phyloP scores from a whole-genome alignment of 1,140 invertebrate genomes.

The Sitodiplosis mosellana region DNA sequence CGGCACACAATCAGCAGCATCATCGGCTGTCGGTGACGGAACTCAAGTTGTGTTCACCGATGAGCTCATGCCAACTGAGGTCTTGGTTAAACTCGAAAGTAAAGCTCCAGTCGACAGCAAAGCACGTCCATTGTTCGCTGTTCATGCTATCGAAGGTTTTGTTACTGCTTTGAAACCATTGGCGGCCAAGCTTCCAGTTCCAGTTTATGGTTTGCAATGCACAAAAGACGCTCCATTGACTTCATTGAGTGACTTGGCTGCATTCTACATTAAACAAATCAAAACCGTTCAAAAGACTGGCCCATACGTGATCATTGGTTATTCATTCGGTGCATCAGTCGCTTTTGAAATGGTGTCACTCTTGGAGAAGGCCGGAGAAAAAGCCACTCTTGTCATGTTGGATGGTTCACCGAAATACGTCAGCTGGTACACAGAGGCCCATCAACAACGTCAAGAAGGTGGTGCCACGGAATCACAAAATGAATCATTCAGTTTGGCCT shows the following conservation, averaged over 20 bases:
- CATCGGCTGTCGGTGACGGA: conserved; percentile 19
- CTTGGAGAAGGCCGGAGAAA: conserved; percentile 48
- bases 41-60: conserved; percentile 31
- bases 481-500: conserved; percentile 54
- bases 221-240: conserved; percentile 50
- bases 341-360: conserved; percentile 84
- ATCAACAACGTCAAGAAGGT: conserved; percentile 33
- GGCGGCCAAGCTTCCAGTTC: conserved; percentile 45
- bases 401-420: conserved; percentile 89
- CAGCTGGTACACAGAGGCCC: conserved; percentile 49
- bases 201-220: conserved; percentile 83
- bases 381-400: conserved; percentile 52
- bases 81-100: conserved; percentile 36
- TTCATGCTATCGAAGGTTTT: conserved; percentile 87
- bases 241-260: conserved; percentile 54
- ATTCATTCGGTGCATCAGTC: conserved; percentile 83
- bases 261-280: conserved; percentile 62
- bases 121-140: conserved; percentile 43
- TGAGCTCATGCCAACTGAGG: conserved; percentile 43
- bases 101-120: conserved; percentile 17
- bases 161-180: conserved; percentile 47
- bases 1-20: conserved; percentile 8
- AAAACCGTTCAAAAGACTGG: conserved; percentile 57
- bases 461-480: conserved; percentile 25
- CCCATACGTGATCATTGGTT: conserved; percentile 76